These are phyloP conservation scores for Pteromalus puparum DNA, from an alignment of 1,140 invertebrate genomes.

Conservation along the genomic window DNA sequence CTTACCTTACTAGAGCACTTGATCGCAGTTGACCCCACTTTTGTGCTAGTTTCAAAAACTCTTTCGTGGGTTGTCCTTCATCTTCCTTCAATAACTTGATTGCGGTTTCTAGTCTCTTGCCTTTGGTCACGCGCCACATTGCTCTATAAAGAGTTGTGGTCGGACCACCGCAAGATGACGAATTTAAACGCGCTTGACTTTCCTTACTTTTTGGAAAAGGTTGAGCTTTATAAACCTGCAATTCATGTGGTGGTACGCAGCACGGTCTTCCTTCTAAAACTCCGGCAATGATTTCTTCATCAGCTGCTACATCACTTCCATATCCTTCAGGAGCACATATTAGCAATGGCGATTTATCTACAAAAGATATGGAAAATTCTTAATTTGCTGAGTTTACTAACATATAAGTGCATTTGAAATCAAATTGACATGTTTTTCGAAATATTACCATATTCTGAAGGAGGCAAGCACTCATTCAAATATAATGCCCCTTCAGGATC, in stretches of 20 bases:
- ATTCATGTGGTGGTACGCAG: conserved; percentile 66
- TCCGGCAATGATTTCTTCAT: conserved; percentile 66
- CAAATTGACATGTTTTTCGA: neutral
- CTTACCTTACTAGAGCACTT: conserved; percentile 80
- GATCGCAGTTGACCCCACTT: conserved; percentile 86
- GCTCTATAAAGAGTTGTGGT: conserved; percentile 65
- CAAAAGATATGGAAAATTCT: conserved; percentile 57
- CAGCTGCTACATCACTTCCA: conserved; percentile 66
- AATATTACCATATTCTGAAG: conserved; percentile 87
- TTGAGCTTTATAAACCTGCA: conserved; percentile 70
- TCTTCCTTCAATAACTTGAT: conserved; percentile 85
- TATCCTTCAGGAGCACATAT: conserved; percentile 78
- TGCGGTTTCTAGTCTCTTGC: conserved; percentile 84
- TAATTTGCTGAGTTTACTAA: neutral
- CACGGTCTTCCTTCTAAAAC: conserved; percentile 68
- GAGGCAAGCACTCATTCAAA: conserved; percentile 85
- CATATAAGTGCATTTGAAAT: neutral
- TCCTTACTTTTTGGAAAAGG: conserved; percentile 65
- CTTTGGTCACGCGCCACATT: conserved; percentile 77
- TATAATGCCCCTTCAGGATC: conserved; percentile 77
- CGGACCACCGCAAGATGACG: conserved; percentile 54
- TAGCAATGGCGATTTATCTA: conserved; percentile 85
- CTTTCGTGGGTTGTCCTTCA: conserved; percentile 75
- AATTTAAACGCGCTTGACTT: conserved; percentile 37
- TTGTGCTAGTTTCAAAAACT: conserved; percentile 85